phyloP scores from a whole-genome alignment of 2,797 vertebrate genomes.

The Syndactyla subalaris region DNA sequence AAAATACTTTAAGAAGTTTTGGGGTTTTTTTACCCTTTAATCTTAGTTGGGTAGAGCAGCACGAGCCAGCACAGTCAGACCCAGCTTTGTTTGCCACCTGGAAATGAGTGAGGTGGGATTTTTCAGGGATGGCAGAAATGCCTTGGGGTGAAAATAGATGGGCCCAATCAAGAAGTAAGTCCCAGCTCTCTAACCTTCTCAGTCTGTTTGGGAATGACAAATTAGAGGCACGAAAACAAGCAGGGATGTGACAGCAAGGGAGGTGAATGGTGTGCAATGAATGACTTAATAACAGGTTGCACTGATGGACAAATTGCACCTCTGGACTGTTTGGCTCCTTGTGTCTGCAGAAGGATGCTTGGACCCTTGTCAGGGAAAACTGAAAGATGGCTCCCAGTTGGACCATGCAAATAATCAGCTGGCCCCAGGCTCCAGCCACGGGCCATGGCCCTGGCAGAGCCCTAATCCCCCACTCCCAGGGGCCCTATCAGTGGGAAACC shows the following conservation, averaged over 20 bases:
- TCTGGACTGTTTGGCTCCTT: background rate
- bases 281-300: background rate
- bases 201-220: background rate
- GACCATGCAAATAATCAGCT: background rate
- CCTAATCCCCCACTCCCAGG: conserved; percentile 13
- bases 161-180: background rate
- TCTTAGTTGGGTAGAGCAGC: background rate
- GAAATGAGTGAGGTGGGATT: background rate
- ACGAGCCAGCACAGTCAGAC: background rate
- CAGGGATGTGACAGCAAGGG: background rate
- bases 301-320: conserved; percentile 29
- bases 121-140: background rate
- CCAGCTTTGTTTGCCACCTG: accelerated
- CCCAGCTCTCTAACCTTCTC: background rate
- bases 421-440: background rate
- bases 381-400: conserved; percentile 68
- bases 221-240: background rate
- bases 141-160: background rate
- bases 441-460: background rate
- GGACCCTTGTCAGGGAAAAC: conserved; percentile 39
- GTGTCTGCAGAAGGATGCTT: conserved; percentile 1
- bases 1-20: background rate
- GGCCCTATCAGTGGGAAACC: background rate
- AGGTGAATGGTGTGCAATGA: background rate
- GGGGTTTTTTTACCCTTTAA: background rate